Conservation (phyloP, 2,113 vertebrate species). For the Holacanthus passer region DNA sequence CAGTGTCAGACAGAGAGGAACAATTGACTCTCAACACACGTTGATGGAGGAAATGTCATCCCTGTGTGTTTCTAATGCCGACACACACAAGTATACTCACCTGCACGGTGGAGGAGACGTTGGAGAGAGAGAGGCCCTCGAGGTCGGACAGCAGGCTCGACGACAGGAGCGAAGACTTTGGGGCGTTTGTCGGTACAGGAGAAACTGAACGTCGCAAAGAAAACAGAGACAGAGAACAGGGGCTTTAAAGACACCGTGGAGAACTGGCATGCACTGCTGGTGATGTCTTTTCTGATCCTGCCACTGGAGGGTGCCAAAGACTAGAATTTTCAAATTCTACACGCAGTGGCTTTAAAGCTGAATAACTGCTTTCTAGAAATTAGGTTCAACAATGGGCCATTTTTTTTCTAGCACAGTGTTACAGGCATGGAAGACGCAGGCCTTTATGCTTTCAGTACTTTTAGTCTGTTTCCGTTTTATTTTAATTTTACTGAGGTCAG, state of each 20-base stretch:
- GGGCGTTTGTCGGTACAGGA: constrained; percentile 60
- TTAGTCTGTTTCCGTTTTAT: no score
- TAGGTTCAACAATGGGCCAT: no score
- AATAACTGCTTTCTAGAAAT: no score
- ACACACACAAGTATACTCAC: constrained; percentile 83
- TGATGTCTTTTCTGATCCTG: neutral
- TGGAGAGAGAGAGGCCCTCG: constrained; percentile 90
- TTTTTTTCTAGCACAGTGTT: no score
- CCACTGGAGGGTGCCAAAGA: neutral
- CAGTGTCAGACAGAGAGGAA: constrained; percentile 53
- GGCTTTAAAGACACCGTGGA: neutral
- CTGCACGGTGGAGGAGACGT: constrained; percentile 85
- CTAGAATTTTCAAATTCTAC: neutral
- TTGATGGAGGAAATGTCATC: constrained; percentile 52
- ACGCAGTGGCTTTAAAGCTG: neutral
- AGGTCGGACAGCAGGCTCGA: constrained; percentile 90
- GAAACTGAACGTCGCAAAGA: constrained; percentile 52
- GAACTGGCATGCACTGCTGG: no score
- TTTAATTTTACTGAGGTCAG: no score
- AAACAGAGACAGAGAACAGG: neutral
- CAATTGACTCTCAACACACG: constrained; percentile 43
- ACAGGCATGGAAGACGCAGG: no score
- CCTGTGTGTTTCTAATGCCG: constrained; percentile 3
- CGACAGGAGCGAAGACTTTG: constrained; percentile 83
- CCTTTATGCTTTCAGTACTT: neutral